Percentiles rank a stretch among this genome's conserved stretches.
phyloP scores from a whole-genome alignment of 2,888 invertebrate genomes.

The Agrotis clavis region DNA sequence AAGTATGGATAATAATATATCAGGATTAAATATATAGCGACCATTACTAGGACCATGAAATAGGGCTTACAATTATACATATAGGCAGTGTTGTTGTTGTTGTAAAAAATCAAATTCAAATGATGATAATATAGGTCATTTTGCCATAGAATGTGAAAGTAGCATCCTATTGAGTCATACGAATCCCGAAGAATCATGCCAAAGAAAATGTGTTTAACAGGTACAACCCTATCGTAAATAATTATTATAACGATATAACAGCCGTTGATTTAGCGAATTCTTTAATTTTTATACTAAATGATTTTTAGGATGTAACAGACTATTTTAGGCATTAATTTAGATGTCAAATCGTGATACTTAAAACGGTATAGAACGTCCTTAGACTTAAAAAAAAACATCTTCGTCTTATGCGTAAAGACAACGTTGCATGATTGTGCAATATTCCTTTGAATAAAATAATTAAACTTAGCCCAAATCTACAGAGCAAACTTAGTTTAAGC shows the following conservation, averaged over 20 bases:
- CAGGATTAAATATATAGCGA: slow-evolving; percentile 61
- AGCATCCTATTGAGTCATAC: neutral
- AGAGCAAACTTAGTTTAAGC: too few species aligned
- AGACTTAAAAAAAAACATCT: neutral
- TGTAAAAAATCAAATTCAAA: slow-evolving; percentile 2
- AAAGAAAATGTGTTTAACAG: neutral
- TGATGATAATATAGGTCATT: neutral
- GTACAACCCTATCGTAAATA: neutral
- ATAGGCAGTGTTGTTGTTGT: neutral
- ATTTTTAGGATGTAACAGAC: too few species aligned
- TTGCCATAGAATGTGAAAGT: neutral
- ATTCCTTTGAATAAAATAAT: too few species aligned
- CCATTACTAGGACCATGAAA: slow-evolving; percentile 27
- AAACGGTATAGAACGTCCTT: neutral
- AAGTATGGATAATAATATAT: slow-evolving; percentile 63
- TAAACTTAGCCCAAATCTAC: too few species aligned
- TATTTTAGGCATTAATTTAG: neutral
- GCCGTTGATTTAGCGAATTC: too few species aligned
- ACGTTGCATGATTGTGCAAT: too few species aligned
- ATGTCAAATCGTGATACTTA: neutral
- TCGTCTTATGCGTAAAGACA: neutral
- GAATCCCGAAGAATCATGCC: neutral
- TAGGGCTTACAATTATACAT: slow-evolving; percentile 8
- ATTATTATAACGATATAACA: too few species aligned
- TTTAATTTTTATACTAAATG: too few species aligned